Evolutionary conservation across 2,888 invertebrate genomes (phyloP).

Genomic region (Andrena marginata): DNA sequence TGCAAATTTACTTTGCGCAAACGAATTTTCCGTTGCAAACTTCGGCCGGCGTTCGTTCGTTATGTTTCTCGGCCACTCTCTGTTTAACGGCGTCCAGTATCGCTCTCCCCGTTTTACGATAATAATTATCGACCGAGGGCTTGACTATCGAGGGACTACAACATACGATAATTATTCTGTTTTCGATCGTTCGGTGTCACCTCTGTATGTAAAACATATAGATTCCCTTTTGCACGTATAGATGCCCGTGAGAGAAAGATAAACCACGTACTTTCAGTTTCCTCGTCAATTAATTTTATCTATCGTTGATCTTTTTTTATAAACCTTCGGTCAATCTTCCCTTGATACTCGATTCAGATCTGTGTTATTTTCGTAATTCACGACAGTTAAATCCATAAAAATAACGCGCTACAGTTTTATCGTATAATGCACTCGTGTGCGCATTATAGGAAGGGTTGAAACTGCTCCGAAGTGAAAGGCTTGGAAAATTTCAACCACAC

Average conservation of each 20-base stretch:
- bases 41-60: background rate
- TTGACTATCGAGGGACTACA: too few species aligned
- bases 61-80: background rate
- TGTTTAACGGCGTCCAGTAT: background rate
- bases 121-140: background rate
- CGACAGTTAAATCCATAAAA: background rate
- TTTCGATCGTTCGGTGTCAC: too few species aligned
- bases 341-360: too few species aligned
- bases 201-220: too few species aligned
- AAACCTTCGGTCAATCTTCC: too few species aligned
- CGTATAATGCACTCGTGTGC: background rate
- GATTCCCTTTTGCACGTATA: too few species aligned
- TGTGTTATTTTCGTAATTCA: too few species aligned
- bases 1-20: conserved; percentile 26
- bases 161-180: too few species aligned
- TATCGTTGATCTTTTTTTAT: too few species aligned
- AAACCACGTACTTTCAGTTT: too few species aligned
- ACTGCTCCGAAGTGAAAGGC: conserved; percentile 1
- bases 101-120: background rate
- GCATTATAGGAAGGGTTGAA: background rate
- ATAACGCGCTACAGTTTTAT: background rate
- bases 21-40: conserved; percentile 32
- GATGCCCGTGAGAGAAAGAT: too few species aligned
- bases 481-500: conserved; percentile 5
- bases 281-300: too few species aligned